Percentiles rank a stretch among this genome's conserved stretches.
These are phyloP conservation scores for Calephelis nemesis DNA, from an alignment of 1,140 invertebrate genomes.

Conservation along the genomic window DNA sequence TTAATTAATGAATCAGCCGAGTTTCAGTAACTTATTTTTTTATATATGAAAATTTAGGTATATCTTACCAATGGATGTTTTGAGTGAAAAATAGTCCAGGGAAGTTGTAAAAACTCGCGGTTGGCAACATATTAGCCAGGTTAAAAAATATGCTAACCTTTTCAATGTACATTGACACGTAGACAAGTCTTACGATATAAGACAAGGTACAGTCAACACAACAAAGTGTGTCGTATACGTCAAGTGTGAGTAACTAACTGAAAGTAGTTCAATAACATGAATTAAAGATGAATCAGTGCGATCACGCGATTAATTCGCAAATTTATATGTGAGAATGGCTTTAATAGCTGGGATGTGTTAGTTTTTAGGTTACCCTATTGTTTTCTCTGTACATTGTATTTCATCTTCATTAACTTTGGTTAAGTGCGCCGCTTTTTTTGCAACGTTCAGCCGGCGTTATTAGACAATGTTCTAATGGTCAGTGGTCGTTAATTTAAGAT, in stretches of 20 bases:
- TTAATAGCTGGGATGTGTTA: slow-evolving; percentile 40
- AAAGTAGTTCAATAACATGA: slow-evolving; percentile 40
- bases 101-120: too few species aligned
- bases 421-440: slow-evolving; percentile 14
- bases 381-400: slow-evolving; percentile 35
- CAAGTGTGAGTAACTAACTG: slow-evolving; percentile 7
- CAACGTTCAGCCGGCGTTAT: slow-evolving; percentile 6
- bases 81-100: too few species aligned
- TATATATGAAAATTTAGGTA: too few species aligned
- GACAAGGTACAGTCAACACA: neutral
- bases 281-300: slow-evolving; percentile 46
- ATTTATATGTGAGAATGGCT: slow-evolving; percentile 57
- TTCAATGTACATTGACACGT: too few species aligned
- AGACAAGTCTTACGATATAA: too few species aligned
- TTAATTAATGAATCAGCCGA: too few species aligned
- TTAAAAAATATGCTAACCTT: too few species aligned
- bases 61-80: too few species aligned
- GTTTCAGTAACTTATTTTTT: too few species aligned
- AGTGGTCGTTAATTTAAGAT: slow-evolving; percentile 14
- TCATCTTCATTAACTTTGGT: slow-evolving; percentile 19
- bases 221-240: neutral
- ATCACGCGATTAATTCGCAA: slow-evolving; percentile 57
- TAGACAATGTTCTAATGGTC: slow-evolving; percentile 17
- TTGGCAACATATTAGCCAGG: too few species aligned
- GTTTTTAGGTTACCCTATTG: slow-evolving; percentile 40